Conservation (phyloP, 2,888 invertebrate species). For the Apotomis turbidana region DNA sequence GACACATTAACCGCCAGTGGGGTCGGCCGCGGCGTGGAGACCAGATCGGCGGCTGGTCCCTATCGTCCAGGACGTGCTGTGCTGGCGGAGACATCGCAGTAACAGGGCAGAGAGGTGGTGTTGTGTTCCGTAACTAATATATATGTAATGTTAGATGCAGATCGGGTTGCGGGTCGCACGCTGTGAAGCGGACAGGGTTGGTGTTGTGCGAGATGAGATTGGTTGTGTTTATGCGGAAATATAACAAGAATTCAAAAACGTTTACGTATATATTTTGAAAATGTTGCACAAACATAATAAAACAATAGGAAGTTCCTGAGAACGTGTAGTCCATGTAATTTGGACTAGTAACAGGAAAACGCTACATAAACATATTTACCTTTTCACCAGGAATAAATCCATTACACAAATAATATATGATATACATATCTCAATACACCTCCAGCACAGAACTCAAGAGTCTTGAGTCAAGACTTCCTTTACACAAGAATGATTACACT, state of each 20-base stretch:
- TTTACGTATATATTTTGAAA: not conserved
- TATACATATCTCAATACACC: too few species aligned
- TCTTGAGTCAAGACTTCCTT: not conserved
- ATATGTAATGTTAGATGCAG: conserved; percentile 67
- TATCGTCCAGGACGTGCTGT: conserved; percentile 57
- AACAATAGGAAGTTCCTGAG: not conserved
- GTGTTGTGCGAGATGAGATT: conserved; percentile 24
- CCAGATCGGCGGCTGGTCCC: conserved; percentile 64
- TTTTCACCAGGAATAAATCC: not conserved
- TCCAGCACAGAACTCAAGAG: too few species aligned
- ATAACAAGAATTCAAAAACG: not conserved
- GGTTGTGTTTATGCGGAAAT: conserved; percentile 48
- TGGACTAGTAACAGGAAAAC: not conserved
- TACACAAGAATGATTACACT: conserved; percentile 35
- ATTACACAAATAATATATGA: conserved; percentile 15
- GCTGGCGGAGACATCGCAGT: conserved; percentile 67
- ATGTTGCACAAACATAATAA: not conserved
- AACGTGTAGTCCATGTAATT: not conserved
- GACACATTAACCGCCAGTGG: conserved; percentile 83
- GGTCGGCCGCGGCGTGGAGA: conserved; percentile 75
- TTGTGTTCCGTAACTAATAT: conserved; percentile 72
- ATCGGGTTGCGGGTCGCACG: conserved; percentile 71
- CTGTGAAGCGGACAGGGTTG: conserved; percentile 69
- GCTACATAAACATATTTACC: conserved; percentile 17
- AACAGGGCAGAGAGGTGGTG: conserved; percentile 62